Percentiles rank a stretch among this genome's conserved stretches.
Conservation (phyloP, 2,797 vertebrate genomes). For the Tokudaia tokunoshimensis region DNA sequence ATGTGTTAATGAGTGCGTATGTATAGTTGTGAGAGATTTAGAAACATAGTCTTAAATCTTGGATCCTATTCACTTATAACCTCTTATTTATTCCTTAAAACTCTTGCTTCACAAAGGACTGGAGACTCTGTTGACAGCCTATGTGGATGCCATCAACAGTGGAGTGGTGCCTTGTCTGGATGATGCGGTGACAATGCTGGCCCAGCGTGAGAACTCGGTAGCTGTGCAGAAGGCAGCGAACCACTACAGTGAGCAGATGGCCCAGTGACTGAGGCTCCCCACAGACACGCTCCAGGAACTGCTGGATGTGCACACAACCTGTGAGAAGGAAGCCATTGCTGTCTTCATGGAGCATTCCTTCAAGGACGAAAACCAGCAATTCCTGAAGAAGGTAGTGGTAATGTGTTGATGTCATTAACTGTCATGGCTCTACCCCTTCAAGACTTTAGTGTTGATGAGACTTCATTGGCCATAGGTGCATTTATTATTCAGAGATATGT, state of each 20-base stretch:
- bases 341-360: conserved; percentile 68
- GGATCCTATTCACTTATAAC: background rate
- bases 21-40: background rate
- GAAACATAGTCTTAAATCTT: background rate
- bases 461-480: background rate
- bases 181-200: conserved; percentile 41
- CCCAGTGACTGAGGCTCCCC: conserved; percentile 13
- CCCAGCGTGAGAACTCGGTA: conserved; percentile 50
- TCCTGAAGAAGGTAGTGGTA: conserved; percentile 67
- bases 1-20: background rate
- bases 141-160: conserved; percentile 49
- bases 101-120: conserved; percentile 32
- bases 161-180: conserved; percentile 69
- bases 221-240: background rate
- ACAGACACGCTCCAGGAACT: conserved; percentile 61
- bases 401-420: background rate
- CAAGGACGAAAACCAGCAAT: conserved; percentile 53
- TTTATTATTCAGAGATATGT: background rate
- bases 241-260: conserved; percentile 54
- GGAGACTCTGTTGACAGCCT: conserved; percentile 52
- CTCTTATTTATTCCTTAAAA: background rate
- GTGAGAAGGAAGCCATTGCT: conserved; percentile 33
- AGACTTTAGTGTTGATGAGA: background rate
- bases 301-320: background rate
- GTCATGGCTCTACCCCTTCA: background rate